Evolutionary conservation across 2,113 vertebrate species (phyloP).

Genomic region (Blennius ocellaris): DNA sequence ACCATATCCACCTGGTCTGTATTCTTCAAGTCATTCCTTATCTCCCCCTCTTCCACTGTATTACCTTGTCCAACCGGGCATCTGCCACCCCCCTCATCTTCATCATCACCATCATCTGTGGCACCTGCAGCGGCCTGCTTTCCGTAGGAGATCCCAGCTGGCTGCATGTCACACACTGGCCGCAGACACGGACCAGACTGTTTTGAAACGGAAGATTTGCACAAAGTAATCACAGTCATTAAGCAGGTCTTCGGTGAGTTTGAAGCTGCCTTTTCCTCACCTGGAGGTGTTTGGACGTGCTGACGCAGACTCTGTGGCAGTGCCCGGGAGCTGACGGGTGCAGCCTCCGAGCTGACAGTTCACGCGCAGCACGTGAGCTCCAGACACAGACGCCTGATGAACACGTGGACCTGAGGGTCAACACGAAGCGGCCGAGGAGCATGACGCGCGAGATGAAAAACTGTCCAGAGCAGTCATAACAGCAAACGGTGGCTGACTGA

Average conservation of each 20-base stretch:
- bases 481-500: background rate
- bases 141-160: conserved; percentile 6
- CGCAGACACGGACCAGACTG: background rate
- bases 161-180: conserved; percentile 35
- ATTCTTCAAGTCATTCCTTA: background rate
- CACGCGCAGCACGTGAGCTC: background rate
- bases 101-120: conserved; percentile 31
- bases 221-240: too few species aligned
- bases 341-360: background rate
- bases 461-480: too few species aligned
- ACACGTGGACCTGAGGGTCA: conserved; percentile 16
- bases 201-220: too few species aligned
- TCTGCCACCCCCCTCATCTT: conserved; percentile 2
- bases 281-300: conserved; percentile 14
- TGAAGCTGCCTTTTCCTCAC: conserved; percentile 29
- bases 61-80: background rate
- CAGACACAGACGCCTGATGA: background rate
- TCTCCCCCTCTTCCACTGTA: background rate
- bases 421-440: conserved; percentile 42
- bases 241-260: too few species aligned
- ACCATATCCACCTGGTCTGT: conserved; percentile 2
- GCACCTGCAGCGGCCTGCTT: conserved; percentile 4
- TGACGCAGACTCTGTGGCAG: background rate
- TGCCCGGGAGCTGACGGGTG: background rate
- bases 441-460: conserved; percentile 37